Conservation (phyloP, 2,797 vertebrate species). For the Enteromius fasciolatus region DNA sequence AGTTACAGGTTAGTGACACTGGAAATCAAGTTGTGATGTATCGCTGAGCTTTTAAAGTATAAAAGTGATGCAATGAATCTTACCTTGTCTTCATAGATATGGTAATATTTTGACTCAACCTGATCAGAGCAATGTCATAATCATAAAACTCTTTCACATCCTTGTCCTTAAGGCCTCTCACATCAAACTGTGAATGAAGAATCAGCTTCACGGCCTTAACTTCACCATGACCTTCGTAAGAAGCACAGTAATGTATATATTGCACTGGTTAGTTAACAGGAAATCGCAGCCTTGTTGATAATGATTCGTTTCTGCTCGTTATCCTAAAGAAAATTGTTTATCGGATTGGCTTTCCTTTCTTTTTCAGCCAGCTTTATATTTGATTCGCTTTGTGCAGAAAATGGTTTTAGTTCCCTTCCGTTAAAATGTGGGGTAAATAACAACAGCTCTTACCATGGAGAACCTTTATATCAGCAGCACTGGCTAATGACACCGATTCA, state of each 20-base stretch:
- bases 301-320: background rate
- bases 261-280: background rate
- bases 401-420: background rate
- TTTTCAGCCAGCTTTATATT: background rate
- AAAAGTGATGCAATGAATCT: slow-evolving; percentile 16
- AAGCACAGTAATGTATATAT: background rate
- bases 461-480: slow-evolving; percentile 23
- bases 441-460: slow-evolving; percentile 62
- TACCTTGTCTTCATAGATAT: slow-evolving; percentile 74
- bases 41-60: background rate
- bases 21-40: background rate
- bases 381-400: background rate
- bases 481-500: slow-evolving; percentile 1
- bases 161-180: slow-evolving; percentile 61
- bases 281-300: background rate
- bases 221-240: slow-evolving; percentile 45
- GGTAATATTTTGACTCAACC: slow-evolving; percentile 63
- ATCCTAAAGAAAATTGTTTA: background rate
- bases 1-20: background rate
- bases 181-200: slow-evolving; percentile 75
- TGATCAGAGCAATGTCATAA: slow-evolving; percentile 83
- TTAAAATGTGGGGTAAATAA: no score
- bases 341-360: background rate
- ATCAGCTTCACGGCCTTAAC: slow-evolving; percentile 52
- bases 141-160: slow-evolving; percentile 84